These are phyloP conservation scores for Zosterops pallidus DNA, from an alignment of 2,113 vertebrate species.

Conservation along the genomic window DNA sequence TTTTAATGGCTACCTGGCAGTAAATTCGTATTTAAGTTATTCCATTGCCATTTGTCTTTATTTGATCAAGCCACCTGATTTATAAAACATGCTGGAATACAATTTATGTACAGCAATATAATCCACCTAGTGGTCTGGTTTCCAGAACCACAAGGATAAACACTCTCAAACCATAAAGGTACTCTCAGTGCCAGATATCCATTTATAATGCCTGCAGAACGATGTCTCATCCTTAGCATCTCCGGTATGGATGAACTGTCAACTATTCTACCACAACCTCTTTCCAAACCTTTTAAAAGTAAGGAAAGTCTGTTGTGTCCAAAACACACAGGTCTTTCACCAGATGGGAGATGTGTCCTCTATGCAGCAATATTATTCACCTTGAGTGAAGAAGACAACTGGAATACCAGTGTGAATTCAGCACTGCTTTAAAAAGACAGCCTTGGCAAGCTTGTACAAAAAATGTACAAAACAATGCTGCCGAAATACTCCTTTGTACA, in stretches of 20 bases:
- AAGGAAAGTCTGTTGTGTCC: background rate
- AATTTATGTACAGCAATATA: conserved; percentile 4
- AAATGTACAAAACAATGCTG: background rate
- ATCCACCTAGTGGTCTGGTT: conserved; percentile 18
- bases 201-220: conserved; percentile 31
- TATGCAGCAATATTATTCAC: background rate
- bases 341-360: background rate
- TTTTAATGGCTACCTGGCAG: background rate
- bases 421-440: background rate
- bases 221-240: background rate
- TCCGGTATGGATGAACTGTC: conserved; percentile 45
- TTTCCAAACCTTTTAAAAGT: conserved; percentile 22
- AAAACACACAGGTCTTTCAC: background rate
- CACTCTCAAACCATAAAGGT: conserved; percentile 17
- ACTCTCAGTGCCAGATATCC: conserved; percentile 10
- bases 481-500: background rate
- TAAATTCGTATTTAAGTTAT: background rate
- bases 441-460: background rate
- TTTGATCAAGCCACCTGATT: conserved; percentile 22
- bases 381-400: background rate
- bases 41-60: conserved; percentile 10
- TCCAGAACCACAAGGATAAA: conserved; percentile 38
- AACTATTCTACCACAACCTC: background rate
- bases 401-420: background rate
- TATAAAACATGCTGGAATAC: conserved; percentile 1